These are phyloP conservation scores for Macquaria australasica DNA, from an alignment of 2,113 vertebrate genomes.

Conservation along the genomic window DNA sequence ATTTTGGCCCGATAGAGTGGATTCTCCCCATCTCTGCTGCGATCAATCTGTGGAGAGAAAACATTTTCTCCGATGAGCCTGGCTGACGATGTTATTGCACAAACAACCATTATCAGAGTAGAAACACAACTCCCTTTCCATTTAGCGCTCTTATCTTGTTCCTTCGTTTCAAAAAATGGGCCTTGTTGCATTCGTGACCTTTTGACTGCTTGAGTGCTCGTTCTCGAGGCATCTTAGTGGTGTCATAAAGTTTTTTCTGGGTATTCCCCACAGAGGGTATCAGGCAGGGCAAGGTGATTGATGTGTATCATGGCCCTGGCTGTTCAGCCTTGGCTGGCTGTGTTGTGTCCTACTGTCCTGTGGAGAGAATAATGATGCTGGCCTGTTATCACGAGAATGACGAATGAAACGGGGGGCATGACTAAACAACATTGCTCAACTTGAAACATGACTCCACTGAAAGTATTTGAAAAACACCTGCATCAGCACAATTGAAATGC, in stretches of 20 bases:
- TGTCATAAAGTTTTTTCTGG: slow-evolving; percentile 33
- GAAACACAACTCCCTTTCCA: slow-evolving; percentile 72
- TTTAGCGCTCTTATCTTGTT: slow-evolving; percentile 69
- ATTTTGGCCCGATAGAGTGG: slow-evolving; percentile 79
- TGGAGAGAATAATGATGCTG: slow-evolving; percentile 45
- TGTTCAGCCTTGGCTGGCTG: slow-evolving; percentile 32
- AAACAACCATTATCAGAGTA: slow-evolving; percentile 64
- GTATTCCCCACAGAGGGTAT: slow-evolving; percentile 37
- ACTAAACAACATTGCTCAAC: slow-evolving; percentile 53
- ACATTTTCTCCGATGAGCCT: slow-evolving; percentile 62
- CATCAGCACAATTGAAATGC: slow-evolving; percentile 40
- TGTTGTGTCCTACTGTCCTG: slow-evolving; percentile 52
- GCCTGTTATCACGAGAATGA: slow-evolving; percentile 49
- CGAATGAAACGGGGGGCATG: slow-evolving; percentile 38
- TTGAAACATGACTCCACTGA: slow-evolving; percentile 37
- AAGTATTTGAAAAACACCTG: slow-evolving; percentile 16
- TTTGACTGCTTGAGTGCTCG: slow-evolving; percentile 53
- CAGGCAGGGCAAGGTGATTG: slow-evolving; percentile 44
- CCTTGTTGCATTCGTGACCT: slow-evolving; percentile 59
- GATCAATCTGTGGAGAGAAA: slow-evolving; percentile 78
- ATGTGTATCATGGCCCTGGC: slow-evolving; percentile 52
- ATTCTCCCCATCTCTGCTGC: slow-evolving; percentile 83
- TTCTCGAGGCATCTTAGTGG: slow-evolving; percentile 39
- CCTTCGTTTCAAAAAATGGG: slow-evolving; percentile 43
- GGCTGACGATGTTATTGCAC: slow-evolving; percentile 60